Percentiles rank a stretch among this genome's conserved stretches.
phyloP scores from a whole-genome alignment of 2,888 invertebrate species.

The Drosophila sordidapex region DNA sequence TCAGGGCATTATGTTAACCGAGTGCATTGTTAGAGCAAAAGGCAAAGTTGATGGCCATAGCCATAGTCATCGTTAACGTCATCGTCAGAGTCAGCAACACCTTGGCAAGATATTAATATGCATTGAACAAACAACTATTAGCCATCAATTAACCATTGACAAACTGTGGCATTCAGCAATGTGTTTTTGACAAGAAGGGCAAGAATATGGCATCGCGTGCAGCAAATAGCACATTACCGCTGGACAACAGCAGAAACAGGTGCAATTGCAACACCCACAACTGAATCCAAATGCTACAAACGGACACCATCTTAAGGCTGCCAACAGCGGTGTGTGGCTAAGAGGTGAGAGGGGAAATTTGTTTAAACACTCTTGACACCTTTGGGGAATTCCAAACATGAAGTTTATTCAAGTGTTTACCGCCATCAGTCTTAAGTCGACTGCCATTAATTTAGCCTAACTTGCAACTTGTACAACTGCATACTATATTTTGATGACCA shows the following conservation, averaged over 20 bases:
- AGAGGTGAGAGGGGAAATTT: neutral
- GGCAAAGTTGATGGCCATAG: neutral
- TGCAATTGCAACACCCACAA: neutral
- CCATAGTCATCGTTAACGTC: neutral
- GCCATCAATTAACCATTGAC: neutral
- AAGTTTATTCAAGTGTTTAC: neutral
- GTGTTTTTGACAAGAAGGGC: neutral
- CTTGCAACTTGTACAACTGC: neutral
- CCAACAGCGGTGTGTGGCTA: constrained; percentile 50
- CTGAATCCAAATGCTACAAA: neutral
- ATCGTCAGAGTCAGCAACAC: neutral
- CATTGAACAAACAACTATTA: neutral
- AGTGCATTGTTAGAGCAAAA: neutral
- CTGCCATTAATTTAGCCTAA: neutral
- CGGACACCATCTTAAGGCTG: no score
- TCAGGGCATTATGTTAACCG: neutral
- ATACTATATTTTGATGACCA: neutral
- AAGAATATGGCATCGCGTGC: neutral
- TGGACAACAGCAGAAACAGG: constrained; percentile 8
- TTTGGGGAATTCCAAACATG: neutral
- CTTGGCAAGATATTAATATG: neutral
- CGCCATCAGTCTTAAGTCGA: neutral
- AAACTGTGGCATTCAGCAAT: neutral
- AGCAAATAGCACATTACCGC: neutral
- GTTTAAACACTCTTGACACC: neutral